These are phyloP conservation scores for Siphamia tubifer DNA, from an alignment of 2,113 vertebrate genomes.

Conservation along the genomic window DNA sequence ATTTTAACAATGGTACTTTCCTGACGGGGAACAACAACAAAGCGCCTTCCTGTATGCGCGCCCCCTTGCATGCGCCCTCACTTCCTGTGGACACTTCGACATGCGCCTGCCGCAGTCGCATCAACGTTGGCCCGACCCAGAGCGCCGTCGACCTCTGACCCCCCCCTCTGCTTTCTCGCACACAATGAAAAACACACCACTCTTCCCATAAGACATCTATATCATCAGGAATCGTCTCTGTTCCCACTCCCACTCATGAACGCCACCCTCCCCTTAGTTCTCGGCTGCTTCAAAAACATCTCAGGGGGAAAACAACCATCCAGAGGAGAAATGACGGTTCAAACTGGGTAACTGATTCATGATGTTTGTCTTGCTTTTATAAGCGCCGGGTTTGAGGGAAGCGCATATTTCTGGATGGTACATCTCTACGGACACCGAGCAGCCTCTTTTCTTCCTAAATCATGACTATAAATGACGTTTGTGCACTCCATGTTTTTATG, in stretches of 20 bases:
- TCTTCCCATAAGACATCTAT: background rate
- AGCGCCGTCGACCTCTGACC: conserved; percentile 44
- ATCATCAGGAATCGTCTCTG: conserved; percentile 25
- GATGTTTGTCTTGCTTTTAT: conserved; percentile 56
- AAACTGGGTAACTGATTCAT: conserved; percentile 56
- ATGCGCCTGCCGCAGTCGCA: conserved; percentile 62
- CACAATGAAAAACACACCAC: background rate
- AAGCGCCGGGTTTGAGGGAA: conserved; percentile 50
- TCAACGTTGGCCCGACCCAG: conserved; percentile 3
- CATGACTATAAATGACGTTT: conserved; percentile 66
- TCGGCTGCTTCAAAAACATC: conserved; percentile 40
- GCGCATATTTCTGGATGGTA: conserved; percentile 57
- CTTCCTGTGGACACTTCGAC: conserved; percentile 75
- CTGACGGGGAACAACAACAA: conserved; percentile 76
- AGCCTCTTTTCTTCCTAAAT: conserved; percentile 54
- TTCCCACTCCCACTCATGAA: conserved; percentile 52
- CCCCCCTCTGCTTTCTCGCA: conserved; percentile 7
- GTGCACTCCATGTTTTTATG: conserved; percentile 56
- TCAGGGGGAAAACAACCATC: conserved; percentile 46
- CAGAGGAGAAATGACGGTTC: conserved; percentile 18
- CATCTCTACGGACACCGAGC: conserved; percentile 48
- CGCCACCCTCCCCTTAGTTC: conserved; percentile 12
- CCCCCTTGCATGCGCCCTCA: conserved; percentile 75
- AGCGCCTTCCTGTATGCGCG: conserved; percentile 75
- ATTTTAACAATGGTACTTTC: conserved; percentile 80